Conservation (phyloP, 1,140 invertebrate genomes). For the Orchestia grillus region DNA sequence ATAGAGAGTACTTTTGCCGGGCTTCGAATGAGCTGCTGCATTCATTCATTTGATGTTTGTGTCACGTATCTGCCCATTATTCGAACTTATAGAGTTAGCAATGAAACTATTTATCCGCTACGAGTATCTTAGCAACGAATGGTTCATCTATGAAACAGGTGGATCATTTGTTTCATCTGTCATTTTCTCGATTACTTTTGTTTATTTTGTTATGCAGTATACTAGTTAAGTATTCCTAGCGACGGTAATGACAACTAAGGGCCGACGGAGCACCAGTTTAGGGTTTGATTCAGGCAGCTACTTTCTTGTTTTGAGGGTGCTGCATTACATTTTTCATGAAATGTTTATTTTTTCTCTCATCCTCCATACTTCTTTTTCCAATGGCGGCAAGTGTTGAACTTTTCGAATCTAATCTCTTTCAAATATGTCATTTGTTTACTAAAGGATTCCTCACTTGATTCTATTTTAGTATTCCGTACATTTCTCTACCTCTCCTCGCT, state of each 20-base stretch:
- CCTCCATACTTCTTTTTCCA: neutral
- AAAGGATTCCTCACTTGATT: neutral
- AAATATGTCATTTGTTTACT: neutral
- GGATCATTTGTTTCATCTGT: neutral
- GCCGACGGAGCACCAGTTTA: neutral
- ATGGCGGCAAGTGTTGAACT: neutral
- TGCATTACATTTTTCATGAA: neutral
- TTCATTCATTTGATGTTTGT: neutral
- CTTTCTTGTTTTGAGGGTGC: neutral
- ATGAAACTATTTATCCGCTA: neutral
- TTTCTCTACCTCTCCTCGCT: neutral
- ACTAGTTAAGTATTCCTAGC: neutral
- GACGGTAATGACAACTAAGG: neutral
- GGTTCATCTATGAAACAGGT: neutral
- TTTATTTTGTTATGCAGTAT: neutral
- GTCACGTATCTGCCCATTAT: neutral
- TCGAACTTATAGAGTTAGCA: neutral
- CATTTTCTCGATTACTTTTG: neutral
- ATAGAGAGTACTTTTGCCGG: neutral
- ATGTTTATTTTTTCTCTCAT: neutral
- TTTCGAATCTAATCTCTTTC: neutral
- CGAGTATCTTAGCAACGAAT: neutral
- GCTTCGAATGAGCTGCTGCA: neutral
- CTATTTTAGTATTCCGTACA: neutral
- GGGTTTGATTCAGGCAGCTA: neutral